Evolutionary conservation across 2,888 invertebrate genomes (phyloP), one percentile per base, ranked within the genome.

Genomic region (Hoplodrina blanda): DNA sequence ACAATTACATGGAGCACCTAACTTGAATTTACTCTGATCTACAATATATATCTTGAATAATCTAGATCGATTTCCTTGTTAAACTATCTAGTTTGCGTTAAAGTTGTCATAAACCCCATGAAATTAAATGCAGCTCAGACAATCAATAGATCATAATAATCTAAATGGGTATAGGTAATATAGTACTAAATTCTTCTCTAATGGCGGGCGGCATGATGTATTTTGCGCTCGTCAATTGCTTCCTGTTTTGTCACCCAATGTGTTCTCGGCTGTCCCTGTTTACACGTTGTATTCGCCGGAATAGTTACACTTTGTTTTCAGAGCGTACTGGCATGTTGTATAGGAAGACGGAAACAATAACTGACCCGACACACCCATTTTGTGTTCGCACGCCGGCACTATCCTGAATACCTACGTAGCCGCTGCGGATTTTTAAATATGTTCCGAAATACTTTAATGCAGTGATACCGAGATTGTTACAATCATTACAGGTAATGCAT

Each of bases 301-400:
- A 62, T 78, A 72, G 74, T 62, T 72, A 49, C 57, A 78, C 62
- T 73, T 78, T 74, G 74, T 53, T 74, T 74, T 62, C 33, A 33
- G 33, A 59, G 33, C 33, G 49, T 44, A 50, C 49, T 15, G 37
- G 49, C 53, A 72, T 53, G 62, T 72, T 72, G 30, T 78, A 49
- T 70, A 53, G 52, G 41, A 52, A 53, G 56, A 78, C 53, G 72
- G 73, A 78, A 78, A 74, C 78, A 72, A 72, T 72, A 74, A 78
- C 78, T 78, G 73, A 78, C 73, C 78, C 62, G 49, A 73, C 49
- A 71, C 72, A 49, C 53, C 61, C 62, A 44, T 56, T 74, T 78
- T 74, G 78, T 72, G 73, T 72, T 53, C 62, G 19, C 25, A 71
- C 25, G 54, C 55, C 44, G 52, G 52, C 11, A 53, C 41, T 52